phyloP scores from a whole-genome alignment of 2,888 invertebrate species.

The Campaea margaritaria region DNA sequence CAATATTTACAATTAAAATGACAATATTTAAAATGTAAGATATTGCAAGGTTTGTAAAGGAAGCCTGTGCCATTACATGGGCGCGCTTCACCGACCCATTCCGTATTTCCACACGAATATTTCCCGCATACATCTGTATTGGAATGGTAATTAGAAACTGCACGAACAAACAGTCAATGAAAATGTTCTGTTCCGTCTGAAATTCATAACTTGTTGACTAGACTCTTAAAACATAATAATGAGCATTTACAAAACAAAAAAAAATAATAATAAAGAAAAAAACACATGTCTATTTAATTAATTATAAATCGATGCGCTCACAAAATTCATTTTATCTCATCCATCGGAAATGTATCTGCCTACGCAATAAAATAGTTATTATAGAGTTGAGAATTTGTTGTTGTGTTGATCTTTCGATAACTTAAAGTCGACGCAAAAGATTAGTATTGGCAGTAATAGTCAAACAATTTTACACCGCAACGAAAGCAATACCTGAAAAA shows the following conservation, averaged over 20 bases:
- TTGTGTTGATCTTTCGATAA: too few species aligned
- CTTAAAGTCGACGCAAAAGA: too few species aligned
- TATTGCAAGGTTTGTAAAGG: not conserved
- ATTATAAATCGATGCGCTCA: slow-evolving; percentile 53
- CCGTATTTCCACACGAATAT: slow-evolving; percentile 45
- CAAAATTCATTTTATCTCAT: slow-evolving; percentile 45
- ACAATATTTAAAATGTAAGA: too few species aligned
- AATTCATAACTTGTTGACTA: slow-evolving; percentile 81
- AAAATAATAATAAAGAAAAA: slow-evolving; percentile 38
- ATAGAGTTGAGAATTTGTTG: too few species aligned
- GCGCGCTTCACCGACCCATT: slow-evolving; percentile 47
- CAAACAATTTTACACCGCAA: too few species aligned
- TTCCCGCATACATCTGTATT: slow-evolving; percentile 39
- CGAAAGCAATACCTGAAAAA: not conserved
- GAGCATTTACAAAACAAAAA: slow-evolving; percentile 82
- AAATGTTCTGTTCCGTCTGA: slow-evolving; percentile 68
- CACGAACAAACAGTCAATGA: slow-evolving; percentile 47
- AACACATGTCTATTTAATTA: slow-evolving; percentile 38
- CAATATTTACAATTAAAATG: too few species aligned
- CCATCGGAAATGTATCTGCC: not conserved
- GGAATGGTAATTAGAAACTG: slow-evolving; percentile 57
- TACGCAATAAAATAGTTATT: too few species aligned
- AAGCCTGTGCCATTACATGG: slow-evolving; percentile 13
- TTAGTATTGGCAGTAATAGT: too few species aligned
- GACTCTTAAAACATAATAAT: slow-evolving; percentile 83